Conservation (phyloP, 2,888 invertebrate species). For the Athalia cordata region DNA sequence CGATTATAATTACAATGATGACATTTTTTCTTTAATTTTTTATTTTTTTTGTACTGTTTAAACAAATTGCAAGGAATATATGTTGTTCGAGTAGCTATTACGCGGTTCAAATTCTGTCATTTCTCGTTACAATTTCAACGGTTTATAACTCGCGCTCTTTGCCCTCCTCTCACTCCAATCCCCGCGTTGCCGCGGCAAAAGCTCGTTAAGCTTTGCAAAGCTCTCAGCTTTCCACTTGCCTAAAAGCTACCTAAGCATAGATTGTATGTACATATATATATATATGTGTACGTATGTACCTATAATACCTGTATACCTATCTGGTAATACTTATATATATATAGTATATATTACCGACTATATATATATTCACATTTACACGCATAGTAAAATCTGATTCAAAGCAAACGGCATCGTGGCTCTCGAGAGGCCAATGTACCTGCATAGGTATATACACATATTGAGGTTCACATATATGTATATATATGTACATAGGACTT, state of each 20-base stretch:
- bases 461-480: not conserved
- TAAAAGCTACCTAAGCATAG: slow-evolving; percentile 26
- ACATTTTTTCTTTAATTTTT: not conserved
- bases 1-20: too few relatives aligned
- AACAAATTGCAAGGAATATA: too few relatives aligned
- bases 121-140: slow-evolving; percentile 35
- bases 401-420: not conserved
- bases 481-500: not conserved
- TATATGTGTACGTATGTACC: not conserved
- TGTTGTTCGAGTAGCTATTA: too few relatives aligned
- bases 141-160: not conserved
- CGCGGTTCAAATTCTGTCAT: slow-evolving; percentile 13
- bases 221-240: slow-evolving; percentile 40
- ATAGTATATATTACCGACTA: not conserved
- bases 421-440: not conserved
- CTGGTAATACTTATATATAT: not conserved
- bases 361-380: not conserved
- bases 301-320: not conserved
- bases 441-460: not conserved
- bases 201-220: slow-evolving; percentile 42
- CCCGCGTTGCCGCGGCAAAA: slow-evolving; percentile 11
- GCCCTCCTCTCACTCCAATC: not conserved
- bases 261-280: not conserved
- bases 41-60: not conserved
- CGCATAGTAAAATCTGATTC: not conserved